Percentiles rank a stretch among this genome's conserved stretches.
Evolutionary conservation across 2,113 vertebrate genomes (phyloP).

Genomic region (Hippocampus zosterae): DNA sequence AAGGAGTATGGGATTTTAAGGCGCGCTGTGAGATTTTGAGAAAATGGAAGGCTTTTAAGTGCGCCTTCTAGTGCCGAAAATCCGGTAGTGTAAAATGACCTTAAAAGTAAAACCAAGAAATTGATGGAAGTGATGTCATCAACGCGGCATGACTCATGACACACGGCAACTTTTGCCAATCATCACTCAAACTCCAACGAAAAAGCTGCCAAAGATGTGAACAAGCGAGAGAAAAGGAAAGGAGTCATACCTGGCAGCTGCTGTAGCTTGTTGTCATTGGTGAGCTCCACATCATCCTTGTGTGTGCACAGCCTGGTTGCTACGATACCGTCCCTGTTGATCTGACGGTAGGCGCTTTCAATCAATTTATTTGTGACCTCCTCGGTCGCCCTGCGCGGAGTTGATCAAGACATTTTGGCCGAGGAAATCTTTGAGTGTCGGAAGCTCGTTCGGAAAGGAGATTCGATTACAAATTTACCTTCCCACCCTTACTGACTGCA

Average conservation of each 20-base stretch:
- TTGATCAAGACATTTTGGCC: conserved; percentile 5
- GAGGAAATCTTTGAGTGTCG: not conserved
- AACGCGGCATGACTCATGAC: too few species aligned
- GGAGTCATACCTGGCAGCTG: conserved; percentile 80
- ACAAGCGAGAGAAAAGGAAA: not conserved
- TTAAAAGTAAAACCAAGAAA: too few species aligned
- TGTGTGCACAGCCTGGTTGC: conserved; percentile 95
- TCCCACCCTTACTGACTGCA: conserved; percentile 86
- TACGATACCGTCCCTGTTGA: conserved; percentile 87
- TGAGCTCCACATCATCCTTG: conserved; percentile 92
- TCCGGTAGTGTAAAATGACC: too few species aligned
- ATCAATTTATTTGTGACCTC: conserved; percentile 80
- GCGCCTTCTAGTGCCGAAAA: too few species aligned
- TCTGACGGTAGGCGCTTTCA: conserved; percentile 75
- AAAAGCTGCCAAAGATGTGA: not conserved
- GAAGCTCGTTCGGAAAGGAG: not conserved
- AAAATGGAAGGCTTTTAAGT: too few species aligned
- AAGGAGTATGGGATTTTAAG: too few species aligned
- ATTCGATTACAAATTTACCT: conserved; percentile 69
- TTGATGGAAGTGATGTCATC: too few species aligned
- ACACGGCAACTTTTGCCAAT: not conserved
- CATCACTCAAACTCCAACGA: not conserved
- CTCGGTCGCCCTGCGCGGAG: conserved; percentile 78
- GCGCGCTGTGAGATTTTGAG: too few species aligned
- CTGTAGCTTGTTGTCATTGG: conserved; percentile 80